phyloP scores from a whole-genome alignment of 2,113 vertebrate genomes.

The Ptilorrhoa leucosticta region DNA sequence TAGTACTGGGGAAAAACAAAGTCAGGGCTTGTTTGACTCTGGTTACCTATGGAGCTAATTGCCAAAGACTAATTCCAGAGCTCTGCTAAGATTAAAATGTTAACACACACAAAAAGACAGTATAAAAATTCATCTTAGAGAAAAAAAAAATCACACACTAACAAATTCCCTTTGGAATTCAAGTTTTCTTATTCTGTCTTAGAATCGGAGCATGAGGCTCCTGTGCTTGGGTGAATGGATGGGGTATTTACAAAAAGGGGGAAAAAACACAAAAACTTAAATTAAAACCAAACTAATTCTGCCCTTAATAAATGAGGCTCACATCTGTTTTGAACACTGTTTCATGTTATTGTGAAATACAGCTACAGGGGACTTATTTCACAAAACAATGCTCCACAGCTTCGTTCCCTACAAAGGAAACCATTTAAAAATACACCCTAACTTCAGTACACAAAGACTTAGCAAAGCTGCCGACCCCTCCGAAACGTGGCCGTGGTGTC shows the following conservation, averaged over 20 bases:
- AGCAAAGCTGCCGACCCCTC: neutral
- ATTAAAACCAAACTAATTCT: slow-evolving; percentile 33
- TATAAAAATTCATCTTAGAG: neutral
- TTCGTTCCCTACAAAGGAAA: neutral
- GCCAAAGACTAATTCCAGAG: neutral
- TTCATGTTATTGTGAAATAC: slow-evolving; percentile 20
- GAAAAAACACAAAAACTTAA: neutral
- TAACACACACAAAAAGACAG: neutral
- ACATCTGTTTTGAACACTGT: slow-evolving; percentile 13
- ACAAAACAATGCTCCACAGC: slow-evolving; percentile 2
- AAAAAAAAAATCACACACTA: neutral
- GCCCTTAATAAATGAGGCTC: neutral
- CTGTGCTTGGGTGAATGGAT: neutral
- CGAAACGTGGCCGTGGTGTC: rapidly evolving
- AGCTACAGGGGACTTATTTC: slow-evolving; percentile 18
- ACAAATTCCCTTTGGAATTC: neutral
- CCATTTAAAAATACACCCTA: neutral
- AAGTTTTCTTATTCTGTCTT: neutral
- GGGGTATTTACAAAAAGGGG: neutral
- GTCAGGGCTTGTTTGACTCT: neutral
- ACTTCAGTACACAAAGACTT: neutral
- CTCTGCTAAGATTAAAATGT: neutral
- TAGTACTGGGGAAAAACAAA: neutral
- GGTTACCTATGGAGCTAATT: neutral
- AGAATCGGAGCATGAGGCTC: neutral